Evolutionary conservation across 2,797 vertebrate species (phyloP), one percentile per base, ranked within the genome.

Genomic region (Tapirus indicus): DNA sequence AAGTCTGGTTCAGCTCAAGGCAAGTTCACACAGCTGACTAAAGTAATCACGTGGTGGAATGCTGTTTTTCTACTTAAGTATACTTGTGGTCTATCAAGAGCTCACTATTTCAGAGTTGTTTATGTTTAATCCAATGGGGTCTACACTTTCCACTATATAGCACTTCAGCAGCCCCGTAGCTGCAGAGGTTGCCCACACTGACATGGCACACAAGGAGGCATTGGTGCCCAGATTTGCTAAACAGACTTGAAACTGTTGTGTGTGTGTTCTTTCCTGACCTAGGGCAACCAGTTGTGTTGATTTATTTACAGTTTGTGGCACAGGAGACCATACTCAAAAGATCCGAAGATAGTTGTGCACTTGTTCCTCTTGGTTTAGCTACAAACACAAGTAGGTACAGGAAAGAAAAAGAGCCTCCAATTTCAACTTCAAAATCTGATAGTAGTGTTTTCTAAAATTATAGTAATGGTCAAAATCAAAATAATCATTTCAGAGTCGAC

Each of bases 51-150:
- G 74, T 29, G 44, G 79, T 56, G 75, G 52, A 54, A 86, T 78
- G 60, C 41, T 94, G 78, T 23, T 97, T 97, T 94, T 93, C 77
- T 96, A 83, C 90, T 92, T 97, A 95, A 95, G 96, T 91, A 66
- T 78, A 83, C 93, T 90, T 95, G 91, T 79, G 80, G 89, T 96
- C 77, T 95, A 83, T 84, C 23, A 41, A 88, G 77, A 92, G 20
- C 47, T 97, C 77, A 60, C 85, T 71, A 18, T 82, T 94, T 96
- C 90, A 92, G 0, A 66, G 56, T 60, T 96, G 71, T 84, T 96
- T 94, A 86, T 21, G 78, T 97, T 94, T 84, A n/a, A 72, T 75
- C 62, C 86, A 85, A 32, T 7, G 29, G 41, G 77, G 60, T 44
- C 71, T 69, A 52, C 32, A 23, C 86, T 91, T 96, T 87, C 58